Conservation (phyloP, 1,140 invertebrate species). For the Drosophila nikananu region DNA sequence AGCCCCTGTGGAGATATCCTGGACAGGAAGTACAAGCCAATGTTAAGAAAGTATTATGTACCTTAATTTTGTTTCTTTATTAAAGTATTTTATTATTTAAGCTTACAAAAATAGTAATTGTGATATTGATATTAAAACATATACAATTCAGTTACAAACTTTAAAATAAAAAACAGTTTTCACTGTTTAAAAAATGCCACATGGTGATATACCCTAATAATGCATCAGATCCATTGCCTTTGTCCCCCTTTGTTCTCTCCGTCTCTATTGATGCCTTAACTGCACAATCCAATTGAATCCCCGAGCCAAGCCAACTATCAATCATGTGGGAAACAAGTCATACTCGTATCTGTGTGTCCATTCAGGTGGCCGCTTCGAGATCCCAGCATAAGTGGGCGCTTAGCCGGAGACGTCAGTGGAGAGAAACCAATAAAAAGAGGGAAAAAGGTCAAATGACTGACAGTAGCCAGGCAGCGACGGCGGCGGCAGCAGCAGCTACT, state of each 20-base stretch:
- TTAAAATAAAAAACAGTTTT: not conserved
- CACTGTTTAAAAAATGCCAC: not conserved
- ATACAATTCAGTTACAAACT: not conserved
- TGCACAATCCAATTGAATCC: constrained; percentile 27
- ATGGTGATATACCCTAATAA: not conserved
- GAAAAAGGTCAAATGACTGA: constrained; percentile 73
- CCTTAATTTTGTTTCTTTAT: not conserved
- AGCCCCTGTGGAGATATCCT: not conserved
- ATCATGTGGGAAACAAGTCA: constrained; percentile 54
- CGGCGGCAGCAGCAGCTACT: constrained; percentile 71
- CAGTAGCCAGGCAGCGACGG: constrained; percentile 53
- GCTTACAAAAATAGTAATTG: not conserved
- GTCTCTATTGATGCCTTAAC: constrained; percentile 17
- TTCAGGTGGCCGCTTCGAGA: constrained; percentile 32
- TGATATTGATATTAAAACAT: not conserved
- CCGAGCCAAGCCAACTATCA: constrained; percentile 42
- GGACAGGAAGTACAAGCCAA: not conserved
- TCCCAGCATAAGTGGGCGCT: constrained; percentile 63
- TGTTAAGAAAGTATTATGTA: not conserved
- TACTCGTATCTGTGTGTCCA: constrained; percentile 44
- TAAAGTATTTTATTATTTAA: not conserved
- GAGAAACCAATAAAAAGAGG: constrained; percentile 49
- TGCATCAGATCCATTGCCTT: not conserved
- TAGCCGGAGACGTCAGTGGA: constrained; percentile 39
- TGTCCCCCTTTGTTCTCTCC: not conserved